These are phyloP conservation scores for Drosophila pallidifrons DNA, from an alignment of 1,140 invertebrate genomes.

Conservation along the genomic window DNA sequence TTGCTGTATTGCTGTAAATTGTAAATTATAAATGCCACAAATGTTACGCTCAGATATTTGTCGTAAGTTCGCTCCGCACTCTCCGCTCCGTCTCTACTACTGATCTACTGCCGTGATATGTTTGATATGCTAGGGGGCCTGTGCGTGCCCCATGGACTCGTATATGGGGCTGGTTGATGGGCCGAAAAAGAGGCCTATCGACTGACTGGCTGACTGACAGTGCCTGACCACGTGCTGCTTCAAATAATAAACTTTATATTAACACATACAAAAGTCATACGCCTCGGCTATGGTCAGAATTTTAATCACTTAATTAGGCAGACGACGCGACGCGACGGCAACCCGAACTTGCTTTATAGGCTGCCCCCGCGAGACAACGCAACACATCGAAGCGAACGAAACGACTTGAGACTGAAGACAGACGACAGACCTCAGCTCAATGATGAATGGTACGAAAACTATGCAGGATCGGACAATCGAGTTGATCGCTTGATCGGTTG, in stretches of 20 bases:
- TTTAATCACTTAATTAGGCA: slow-evolving; percentile 82
- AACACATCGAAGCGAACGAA: too few relatives aligned
- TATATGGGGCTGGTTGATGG: slow-evolving; percentile 51
- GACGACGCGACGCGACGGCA: slow-evolving; percentile 28
- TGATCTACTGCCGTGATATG: slow-evolving; percentile 1
- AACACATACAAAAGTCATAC: slow-evolving; percentile 83
- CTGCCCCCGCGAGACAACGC: slow-evolving; percentile 30
- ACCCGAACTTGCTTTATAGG: slow-evolving; percentile 68
- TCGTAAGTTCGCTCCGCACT: slow-evolving; percentile 14
- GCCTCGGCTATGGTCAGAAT: slow-evolving; percentile 66
- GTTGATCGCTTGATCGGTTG: slow-evolving; percentile 42
- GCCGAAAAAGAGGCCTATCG: slow-evolving; percentile 54
- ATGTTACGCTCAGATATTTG: slow-evolving; percentile 80
- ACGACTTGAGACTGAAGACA: too few relatives aligned
- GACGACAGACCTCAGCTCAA: slow-evolving; percentile 25
- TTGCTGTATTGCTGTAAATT: slow-evolving; percentile 78
- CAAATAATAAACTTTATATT: slow-evolving; percentile 84
- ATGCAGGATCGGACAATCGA: slow-evolving; percentile 53
- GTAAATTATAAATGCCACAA: slow-evolving; percentile 83
- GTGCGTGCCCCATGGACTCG: slow-evolving; percentile 15
- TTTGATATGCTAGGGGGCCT: slow-evolving; percentile 69
- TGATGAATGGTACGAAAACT: slow-evolving; percentile 74
- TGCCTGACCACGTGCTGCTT: slow-evolving; percentile 76
- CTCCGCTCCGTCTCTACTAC: background rate
- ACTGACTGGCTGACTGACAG: slow-evolving; percentile 27